Evolutionary conservation across 2,797 vertebrate genomes (phyloP).

Genomic region (Onychomys torridus): DNA sequence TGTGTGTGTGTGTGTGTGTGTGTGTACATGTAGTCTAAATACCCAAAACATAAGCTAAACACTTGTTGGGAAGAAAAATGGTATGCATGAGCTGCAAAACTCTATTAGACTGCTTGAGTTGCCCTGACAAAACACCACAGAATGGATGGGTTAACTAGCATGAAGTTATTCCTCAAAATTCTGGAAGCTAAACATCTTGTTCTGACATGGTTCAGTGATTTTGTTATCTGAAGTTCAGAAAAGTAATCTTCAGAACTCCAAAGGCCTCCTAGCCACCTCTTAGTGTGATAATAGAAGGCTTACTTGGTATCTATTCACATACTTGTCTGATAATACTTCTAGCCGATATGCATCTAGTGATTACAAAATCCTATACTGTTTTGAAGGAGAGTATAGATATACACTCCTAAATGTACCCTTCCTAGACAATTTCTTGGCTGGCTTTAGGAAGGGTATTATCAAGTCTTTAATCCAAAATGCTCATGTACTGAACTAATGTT

Average conservation of each 20-base stretch:
- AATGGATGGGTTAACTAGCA: not conserved
- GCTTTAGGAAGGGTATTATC: too few relatives aligned
- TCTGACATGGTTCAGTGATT: not conserved
- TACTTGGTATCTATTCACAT: not conserved
- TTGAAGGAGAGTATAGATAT: not conserved
- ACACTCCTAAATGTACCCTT: not conserved
- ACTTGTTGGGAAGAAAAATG: not conserved
- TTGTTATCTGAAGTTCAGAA: not conserved
- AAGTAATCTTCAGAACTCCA: not conserved
- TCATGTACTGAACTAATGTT: not conserved
- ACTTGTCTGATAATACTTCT: not conserved
- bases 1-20: not conserved
- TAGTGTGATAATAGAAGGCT: not conserved
- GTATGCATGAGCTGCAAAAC: not conserved
- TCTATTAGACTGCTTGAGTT: not conserved
- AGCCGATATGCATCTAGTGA: not conserved
- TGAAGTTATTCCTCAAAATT: not conserved
- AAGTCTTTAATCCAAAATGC: not conserved
- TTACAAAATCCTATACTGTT: not conserved
- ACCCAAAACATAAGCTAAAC: not conserved
- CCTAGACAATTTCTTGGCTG: not conserved
- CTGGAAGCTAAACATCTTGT: not conserved
- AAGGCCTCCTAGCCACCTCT: not conserved
- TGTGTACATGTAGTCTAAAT: not conserved
- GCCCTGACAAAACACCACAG: not conserved